Conservation (phyloP, 2,113 vertebrate species). For the Thunnus thynnus region DNA sequence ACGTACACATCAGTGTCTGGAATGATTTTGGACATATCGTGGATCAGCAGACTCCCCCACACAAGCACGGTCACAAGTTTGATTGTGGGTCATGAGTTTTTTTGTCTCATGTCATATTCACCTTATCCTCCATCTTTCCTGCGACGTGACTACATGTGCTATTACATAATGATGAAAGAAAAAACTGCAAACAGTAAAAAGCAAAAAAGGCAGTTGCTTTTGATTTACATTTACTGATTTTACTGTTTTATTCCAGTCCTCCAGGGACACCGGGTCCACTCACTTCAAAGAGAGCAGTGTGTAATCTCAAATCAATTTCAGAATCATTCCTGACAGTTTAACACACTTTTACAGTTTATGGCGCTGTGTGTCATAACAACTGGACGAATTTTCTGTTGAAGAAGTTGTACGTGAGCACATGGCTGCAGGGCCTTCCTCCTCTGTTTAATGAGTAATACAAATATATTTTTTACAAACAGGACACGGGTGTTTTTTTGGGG, state of each 20-base stretch:
- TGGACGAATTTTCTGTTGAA: not conserved
- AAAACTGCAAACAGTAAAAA: not conserved
- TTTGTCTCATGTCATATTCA: not conserved
- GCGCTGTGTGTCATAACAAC: slow-evolving; percentile 11
- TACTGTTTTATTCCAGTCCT: not conserved
- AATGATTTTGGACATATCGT: not conserved
- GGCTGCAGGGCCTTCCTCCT: not conserved
- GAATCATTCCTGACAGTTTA: slow-evolving; percentile 45
- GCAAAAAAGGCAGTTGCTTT: not conserved
- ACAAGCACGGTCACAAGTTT: not conserved
- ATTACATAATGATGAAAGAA: not conserved
- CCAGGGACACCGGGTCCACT: not conserved
- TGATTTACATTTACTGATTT: slow-evolving; percentile 35
- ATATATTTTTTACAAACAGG: not conserved
- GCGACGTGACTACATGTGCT: too few species aligned
- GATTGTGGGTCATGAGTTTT: slow-evolving; percentile 16
- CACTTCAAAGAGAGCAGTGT: slow-evolving; percentile 37
- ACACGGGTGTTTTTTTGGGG: not conserved
- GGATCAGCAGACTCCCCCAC: not conserved
- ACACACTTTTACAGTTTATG: slow-evolving; percentile 31
- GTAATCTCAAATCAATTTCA: slow-evolving; percentile 38
- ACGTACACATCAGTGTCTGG: not conserved
- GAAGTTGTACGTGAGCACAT: not conserved
- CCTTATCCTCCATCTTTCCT: not conserved
- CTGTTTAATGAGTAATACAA: not conserved